phyloP scores from a whole-genome alignment of 2,888 invertebrate genomes.

The Ophraella communa region DNA sequence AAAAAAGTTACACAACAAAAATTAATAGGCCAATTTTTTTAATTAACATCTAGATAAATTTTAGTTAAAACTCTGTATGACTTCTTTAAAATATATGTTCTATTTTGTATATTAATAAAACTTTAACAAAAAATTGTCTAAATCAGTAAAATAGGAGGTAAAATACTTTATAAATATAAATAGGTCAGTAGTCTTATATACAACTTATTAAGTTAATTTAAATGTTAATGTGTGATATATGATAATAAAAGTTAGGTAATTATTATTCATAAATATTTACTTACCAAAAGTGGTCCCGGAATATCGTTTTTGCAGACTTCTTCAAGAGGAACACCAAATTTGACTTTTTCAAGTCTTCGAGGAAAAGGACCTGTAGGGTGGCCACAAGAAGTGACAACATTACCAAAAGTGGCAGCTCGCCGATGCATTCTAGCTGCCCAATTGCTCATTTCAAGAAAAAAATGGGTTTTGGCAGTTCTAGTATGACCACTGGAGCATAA shows the following conservation, averaged over 20 bases:
- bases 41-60: not conserved
- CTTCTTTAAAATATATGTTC: too few species aligned
- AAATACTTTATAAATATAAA: conserved; percentile 11
- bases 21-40: conserved; percentile 16
- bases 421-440: conserved; percentile 93
- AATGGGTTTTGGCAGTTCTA: conserved; percentile 30
- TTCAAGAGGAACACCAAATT: conserved; percentile 89
- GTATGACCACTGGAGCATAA: conserved; percentile 52
- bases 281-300: conserved; percentile 88
- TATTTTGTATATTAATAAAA: too few species aligned
- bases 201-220: not conserved
- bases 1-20: conserved; percentile 11
- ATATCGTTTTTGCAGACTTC: conserved; percentile 96
- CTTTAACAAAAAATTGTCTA: too few species aligned
- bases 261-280: conserved; percentile 49
- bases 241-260: not conserved
- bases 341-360: conserved; percentile 87
- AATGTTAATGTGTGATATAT: conserved; percentile 12
- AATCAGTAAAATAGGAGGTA: not conserved
- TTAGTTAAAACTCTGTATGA: not conserved
- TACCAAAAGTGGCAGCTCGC: conserved; percentile 88
- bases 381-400: conserved; percentile 90
- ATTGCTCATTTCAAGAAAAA: conserved; percentile 74
- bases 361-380: conserved; percentile 86
- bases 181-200: conserved; percentile 8